Base-by-base conservation (phyloP, 2,888 invertebrate genomes). In the Pocota personata region DNA sequence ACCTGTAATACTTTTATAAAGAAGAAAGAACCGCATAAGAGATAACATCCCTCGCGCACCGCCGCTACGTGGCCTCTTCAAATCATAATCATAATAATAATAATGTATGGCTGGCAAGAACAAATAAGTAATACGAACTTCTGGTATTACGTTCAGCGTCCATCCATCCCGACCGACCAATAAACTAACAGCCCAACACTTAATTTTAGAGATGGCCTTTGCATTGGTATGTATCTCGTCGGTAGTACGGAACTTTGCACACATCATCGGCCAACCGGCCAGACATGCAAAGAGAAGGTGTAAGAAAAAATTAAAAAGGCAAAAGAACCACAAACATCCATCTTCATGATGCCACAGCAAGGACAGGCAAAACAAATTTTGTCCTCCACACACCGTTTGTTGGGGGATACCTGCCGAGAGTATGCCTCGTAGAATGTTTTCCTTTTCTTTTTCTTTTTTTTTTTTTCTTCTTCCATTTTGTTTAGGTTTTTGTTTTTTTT, bases 61-160 rank as follows among this genome's bases (percentile, higher is more conserved):
- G 12, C 14, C 30, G 27, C 66, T 78, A 32, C 40, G 71, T 78
- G 57, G 52, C 35, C 62, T 58, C 57, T 66, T 72, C 46, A 64
- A 79, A 72, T 79, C 72, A 72, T 72, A 72, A 71, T 79, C 72
- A 79, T 66, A 79, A 79, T 66, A 71, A 69, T 69, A 62, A 71
- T 79, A 66, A 71, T 66, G 79, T 66, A 79, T 72, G 72, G 64
- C 64, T 48, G 64, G 72, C 83, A 88, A 89, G 87, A 89, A 88
- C 88, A 89, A 88, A 88, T 88, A 89, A 88, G 88, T 89, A 88
- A 88, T 87, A 87, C 87, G 87, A 88, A 89, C 89, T 89, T 87
- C 89, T 89, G 89, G 89, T 89, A 87, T 89, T 89, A 89, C 89
- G 79, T 79, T 57, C 43, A 16, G 40, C 64, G 52, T 71, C 78